Conservation (phyloP, 35 echinoderm and acorn worm species). For the Holothuria glaberrima region DNA sequence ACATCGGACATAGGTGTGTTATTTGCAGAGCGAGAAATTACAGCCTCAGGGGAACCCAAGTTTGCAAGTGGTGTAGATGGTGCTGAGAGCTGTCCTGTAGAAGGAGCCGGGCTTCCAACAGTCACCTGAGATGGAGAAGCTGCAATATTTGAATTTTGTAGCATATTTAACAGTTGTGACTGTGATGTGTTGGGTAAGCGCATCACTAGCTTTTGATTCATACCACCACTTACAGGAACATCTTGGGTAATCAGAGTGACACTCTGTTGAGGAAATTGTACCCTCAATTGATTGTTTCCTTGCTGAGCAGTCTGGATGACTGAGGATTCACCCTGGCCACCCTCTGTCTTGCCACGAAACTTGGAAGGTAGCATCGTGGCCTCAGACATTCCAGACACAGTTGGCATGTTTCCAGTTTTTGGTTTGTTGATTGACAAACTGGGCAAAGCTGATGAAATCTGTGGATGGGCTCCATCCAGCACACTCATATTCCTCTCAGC, state of each 20-base stretch:
- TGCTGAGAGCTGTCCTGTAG: slow-evolving; percentile 11
- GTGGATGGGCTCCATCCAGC: background rate
- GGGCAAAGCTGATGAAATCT: background rate
- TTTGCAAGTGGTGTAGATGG: slow-evolving; percentile 36
- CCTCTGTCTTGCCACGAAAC: slow-evolving; percentile 45
- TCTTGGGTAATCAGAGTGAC: slow-evolving; percentile 32
- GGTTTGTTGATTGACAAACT: slow-evolving; percentile 40
- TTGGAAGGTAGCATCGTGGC: slow-evolving; percentile 67
- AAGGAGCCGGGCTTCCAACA: slow-evolving; percentile 29
- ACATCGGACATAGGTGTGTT: slow-evolving; percentile 43
- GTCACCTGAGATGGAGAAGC: background rate
- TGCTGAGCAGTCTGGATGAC: background rate
- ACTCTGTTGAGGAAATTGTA: background rate
- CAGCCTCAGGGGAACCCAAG: slow-evolving; percentile 47
- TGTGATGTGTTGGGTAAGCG: background rate
- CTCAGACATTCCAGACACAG: slow-evolving; percentile 71
- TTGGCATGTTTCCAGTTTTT: slow-evolving; percentile 56
- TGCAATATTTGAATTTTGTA: background rate
- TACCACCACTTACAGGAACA: background rate
- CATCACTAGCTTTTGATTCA: slow-evolving; percentile 18
- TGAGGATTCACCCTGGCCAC: background rate
- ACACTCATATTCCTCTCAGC: background rate
- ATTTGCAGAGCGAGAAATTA: slow-evolving; percentile 21
- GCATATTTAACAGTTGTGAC: slow-evolving; percentile 19
- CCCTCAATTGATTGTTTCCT: background rate